phyloP scores from a whole-genome alignment of 1,140 invertebrate genomes.

The Drosophila kepulauana region DNA sequence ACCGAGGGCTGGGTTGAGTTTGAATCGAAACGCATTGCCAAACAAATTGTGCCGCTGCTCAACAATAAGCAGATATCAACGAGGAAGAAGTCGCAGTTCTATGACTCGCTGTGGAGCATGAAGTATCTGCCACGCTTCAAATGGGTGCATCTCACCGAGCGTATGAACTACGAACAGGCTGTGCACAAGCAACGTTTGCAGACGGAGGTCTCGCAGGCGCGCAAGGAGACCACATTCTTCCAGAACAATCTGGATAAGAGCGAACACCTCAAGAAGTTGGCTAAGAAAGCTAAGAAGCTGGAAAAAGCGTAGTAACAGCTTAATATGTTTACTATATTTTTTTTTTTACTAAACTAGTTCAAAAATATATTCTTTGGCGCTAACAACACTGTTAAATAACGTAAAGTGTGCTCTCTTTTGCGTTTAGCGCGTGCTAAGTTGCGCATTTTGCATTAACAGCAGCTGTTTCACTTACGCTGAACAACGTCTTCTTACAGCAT shows the following conservation, averaged over 20 bases:
- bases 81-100: constrained; percentile 94
- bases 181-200: constrained; percentile 94
- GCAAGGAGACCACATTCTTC: constrained; percentile 95
- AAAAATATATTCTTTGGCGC: constrained; percentile 35
- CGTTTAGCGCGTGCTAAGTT: background rate
- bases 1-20: constrained; percentile 99
- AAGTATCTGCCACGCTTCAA: constrained; percentile 98
- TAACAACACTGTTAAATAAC: constrained; percentile 12
- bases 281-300: constrained; percentile 53
- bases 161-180: constrained; percentile 96
- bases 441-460: constrained; percentile 13
- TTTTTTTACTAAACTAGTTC: constrained; percentile 23
- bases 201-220: constrained; percentile 95
- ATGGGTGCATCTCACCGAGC: constrained; percentile 97
- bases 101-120: constrained; percentile 97
- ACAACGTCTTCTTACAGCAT: background rate
- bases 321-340: background rate
- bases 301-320: constrained; percentile 24
- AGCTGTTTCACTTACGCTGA: constrained; percentile 20
- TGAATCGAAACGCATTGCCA: constrained; percentile 94
- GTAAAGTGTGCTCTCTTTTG: background rate
- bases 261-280: constrained; percentile 88
- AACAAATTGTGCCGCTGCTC: constrained; percentile 91
- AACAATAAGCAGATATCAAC: constrained; percentile 96
- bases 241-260: constrained; percentile 93